Base-by-base conservation (phyloP, 2,113 vertebrate genomes). In the Madoqua kirkii region DNA sequence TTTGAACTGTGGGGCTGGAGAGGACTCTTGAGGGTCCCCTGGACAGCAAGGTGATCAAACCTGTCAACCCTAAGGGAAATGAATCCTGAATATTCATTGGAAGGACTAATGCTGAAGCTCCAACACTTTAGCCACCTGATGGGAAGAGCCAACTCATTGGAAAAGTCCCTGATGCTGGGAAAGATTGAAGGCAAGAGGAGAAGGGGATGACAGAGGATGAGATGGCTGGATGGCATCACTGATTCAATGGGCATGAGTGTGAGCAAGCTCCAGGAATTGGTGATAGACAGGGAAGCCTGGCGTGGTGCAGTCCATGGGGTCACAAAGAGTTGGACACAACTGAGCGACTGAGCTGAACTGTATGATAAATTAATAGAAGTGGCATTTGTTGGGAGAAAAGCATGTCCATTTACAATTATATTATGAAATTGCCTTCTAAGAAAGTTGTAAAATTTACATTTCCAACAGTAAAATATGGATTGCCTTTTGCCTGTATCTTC, bases 391-490 rank as follows among this genome's bases (percentile, higher is more conserved):
- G 76, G 45, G 76, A 19, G 27, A 50, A 79, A 50, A 31, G 15
- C 16, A 79, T 50, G 45, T 50, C 31, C 29, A 79, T 50, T 50
- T 33, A 33, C 45, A 79, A 79, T 33, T 50, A 50, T 79, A 48
- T 79, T 79, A 50, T 79, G 29, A 79, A 50, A 33, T 19, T 50
- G 76, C 8, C 76, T 33, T 79, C 76, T 50, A 79, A 31, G 14
- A 50, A 79, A 79, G 76, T 79, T 50, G 45, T 79, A 50, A 50
- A 79, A 79, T 50, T 50, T 79, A 79, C 45, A 79, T 50, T 79
- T 48, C 15, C 45, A 50, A 33, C 29, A 50, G 76, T 79, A 79
- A 50, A 50, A 19, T 33, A 79, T 50, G 15, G 45, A 79, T 50
- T 79, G 76, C 76, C 29, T 33, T 16, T 48, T 79, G 27, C 45